These are phyloP conservation scores for Circaetus cinerascens DNA, from an alignment of 2,113 vertebrate species.

Conservation along the genomic window DNA sequence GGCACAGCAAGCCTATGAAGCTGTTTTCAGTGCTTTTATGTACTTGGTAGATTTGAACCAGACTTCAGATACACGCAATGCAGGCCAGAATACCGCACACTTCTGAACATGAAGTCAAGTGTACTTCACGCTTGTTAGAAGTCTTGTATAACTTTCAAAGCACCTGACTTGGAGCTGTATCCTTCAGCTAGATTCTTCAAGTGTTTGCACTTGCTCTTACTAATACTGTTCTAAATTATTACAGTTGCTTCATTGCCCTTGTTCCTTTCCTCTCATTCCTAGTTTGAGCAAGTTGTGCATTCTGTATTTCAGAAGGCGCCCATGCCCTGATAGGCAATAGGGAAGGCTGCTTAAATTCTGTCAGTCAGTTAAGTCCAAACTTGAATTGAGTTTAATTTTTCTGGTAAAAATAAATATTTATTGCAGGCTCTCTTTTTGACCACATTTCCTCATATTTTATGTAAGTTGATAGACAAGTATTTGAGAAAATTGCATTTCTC, in stretches of 20 bases:
- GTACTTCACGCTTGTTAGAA: neutral
- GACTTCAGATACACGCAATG: fast-evolving
- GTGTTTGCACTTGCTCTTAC: neutral
- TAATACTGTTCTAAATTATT: neutral
- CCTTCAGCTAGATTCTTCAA: neutral
- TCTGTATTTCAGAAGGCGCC: neutral
- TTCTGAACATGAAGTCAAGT: neutral
- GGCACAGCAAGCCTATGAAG: neutral
- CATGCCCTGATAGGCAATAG: neutral
- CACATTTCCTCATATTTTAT: neutral
- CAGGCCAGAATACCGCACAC: fast-evolving
- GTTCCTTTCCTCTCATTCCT: neutral
- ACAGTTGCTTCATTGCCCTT: neutral
- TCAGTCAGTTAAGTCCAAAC: neutral
- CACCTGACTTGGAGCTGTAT: neutral
- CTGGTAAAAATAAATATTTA: neutral
- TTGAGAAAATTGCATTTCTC: neutral
- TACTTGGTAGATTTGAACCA: neutral
- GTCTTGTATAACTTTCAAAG: neutral
- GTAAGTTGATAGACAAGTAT: neutral
- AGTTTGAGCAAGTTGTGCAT: neutral
- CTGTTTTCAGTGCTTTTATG: neutral
- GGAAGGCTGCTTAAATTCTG: neutral
- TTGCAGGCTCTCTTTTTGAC: neutral
- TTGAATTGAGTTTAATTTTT: neutral